Evolutionary conservation across 2,113 vertebrate species (phyloP), one percentile per base, ranked within the genome.

Genomic region (Vanacampus margaritifer): DNA sequence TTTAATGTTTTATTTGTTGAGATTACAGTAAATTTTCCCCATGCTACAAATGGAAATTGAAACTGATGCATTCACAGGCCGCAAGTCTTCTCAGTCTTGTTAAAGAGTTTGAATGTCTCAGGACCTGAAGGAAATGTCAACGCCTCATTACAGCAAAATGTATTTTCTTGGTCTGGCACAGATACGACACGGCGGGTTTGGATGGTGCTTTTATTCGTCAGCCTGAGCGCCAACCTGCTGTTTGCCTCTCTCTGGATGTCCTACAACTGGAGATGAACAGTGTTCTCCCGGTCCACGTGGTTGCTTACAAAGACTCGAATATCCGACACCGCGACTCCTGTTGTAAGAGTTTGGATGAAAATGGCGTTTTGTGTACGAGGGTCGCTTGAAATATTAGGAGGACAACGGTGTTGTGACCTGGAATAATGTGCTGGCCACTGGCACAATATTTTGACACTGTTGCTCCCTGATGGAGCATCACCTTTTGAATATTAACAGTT

Each of bases 171-270:
- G 17, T 39, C 13, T 1, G 23, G 13, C 62, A 0, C 87, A 96
- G 96, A 93, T 9, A 54, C 91, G 0, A 88, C 84, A 23, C 78
- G 75, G 57, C 83, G 87, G 0, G 39, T 94, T 19, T 89, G 93
- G 66, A 88, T 90, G 0, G 92, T 92, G 9, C 88, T 98, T 56
- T 83, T 98, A 3, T 89, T 95, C 0, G 17, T 88, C 41, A 99
- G 97, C 81, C 79, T 99, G 82, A 92, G 94, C 0, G 79, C 90
- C 79, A 98, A 98, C 53, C 82, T 96, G n/a, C 21, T 93, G 54
- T 95, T 97, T 84, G 90, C 90, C 1, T 89, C 91, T 0, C 87
- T 94, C 74, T 97, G 94, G 48, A 77, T 94, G 72, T 98, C 95
- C 89, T 89, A 90, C 83, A 94, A 87, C 81, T 93, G 89, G 90